A percentile compares a stretch with the other conserved stretches of the same genome.
Conservation (phyloP, 2,113 vertebrate genomes). For the Calonectris borealis region DNA sequence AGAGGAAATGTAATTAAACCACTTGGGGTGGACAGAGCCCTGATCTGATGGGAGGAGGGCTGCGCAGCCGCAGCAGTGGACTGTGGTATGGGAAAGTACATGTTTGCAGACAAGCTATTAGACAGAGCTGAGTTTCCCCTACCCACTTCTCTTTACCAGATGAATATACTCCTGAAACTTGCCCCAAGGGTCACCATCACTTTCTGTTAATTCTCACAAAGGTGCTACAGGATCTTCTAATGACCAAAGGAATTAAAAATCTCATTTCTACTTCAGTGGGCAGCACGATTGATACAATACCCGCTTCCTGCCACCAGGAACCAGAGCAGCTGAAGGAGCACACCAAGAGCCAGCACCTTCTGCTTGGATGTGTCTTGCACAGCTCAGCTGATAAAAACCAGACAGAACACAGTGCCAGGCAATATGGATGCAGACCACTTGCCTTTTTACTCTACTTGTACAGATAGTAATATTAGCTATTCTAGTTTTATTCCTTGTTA, state of each 20-base stretch:
- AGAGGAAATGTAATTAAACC: constrained; percentile 19
- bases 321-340: background rate
- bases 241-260: background rate
- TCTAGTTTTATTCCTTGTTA: background rate
- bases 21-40: background rate
- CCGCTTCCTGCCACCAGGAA: background rate
- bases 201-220: background rate
- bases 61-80: background rate
- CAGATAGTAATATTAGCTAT: background rate
- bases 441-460: background rate
- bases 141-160: background rate
- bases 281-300: background rate
- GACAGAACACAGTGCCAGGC: background rate
- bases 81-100: background rate
- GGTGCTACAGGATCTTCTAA: background rate
- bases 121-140: background rate
- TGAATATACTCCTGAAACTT: background rate
- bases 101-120: background rate
- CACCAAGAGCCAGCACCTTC: background rate
- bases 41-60: background rate
- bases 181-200: background rate
- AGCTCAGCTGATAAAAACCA: background rate
- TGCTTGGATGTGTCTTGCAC: background rate
- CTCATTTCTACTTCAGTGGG: background rate
- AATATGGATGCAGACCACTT: background rate